Conservation (phyloP, 2,113 vertebrate species). For the Herpailurus yagouaroundi region DNA sequence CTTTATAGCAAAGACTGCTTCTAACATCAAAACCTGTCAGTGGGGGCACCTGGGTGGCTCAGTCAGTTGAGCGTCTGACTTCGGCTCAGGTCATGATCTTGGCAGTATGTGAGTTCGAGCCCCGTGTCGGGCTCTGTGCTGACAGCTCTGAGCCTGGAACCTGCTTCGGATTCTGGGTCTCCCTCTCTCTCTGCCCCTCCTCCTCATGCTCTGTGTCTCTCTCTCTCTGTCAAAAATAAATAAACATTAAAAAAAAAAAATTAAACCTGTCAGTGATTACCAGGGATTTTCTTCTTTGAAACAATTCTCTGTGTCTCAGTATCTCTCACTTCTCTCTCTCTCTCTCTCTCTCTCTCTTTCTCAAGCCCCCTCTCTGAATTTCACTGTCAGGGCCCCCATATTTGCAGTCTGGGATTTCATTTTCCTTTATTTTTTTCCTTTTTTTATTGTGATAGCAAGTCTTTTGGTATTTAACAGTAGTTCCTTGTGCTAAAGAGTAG, state of each 20-base stretch:
- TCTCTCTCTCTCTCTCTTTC: not conserved
- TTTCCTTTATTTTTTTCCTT: not conserved
- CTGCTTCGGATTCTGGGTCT: no score
- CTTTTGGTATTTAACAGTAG: not conserved
- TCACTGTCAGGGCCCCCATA: not conserved
- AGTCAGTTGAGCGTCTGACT: no score
- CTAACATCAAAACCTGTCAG: not conserved
- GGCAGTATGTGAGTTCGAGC: no score
- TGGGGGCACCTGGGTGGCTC: no score
- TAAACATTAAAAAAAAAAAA: no score
- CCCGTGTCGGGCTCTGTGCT: no score
- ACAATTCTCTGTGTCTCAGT: not conserved
- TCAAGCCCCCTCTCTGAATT: not conserved
- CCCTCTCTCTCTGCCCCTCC: no score
- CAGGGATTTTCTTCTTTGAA: not conserved
- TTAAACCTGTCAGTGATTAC: not conserved
- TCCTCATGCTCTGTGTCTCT: no score
- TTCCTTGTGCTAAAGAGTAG: not conserved
- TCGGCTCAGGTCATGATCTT: no score
- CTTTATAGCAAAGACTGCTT: not conserved
- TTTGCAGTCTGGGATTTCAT: not conserved
- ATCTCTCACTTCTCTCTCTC: not conserved
- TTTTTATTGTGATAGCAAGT: not conserved
- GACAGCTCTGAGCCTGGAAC: no score
- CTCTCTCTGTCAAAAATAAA: no score